A percentile compares a stretch with the other conserved stretches of the same genome.
These are phyloP conservation scores for Spinibarbus caldwelli DNA, from an alignment of 2,797 vertebrate species.

Conservation along the genomic window DNA sequence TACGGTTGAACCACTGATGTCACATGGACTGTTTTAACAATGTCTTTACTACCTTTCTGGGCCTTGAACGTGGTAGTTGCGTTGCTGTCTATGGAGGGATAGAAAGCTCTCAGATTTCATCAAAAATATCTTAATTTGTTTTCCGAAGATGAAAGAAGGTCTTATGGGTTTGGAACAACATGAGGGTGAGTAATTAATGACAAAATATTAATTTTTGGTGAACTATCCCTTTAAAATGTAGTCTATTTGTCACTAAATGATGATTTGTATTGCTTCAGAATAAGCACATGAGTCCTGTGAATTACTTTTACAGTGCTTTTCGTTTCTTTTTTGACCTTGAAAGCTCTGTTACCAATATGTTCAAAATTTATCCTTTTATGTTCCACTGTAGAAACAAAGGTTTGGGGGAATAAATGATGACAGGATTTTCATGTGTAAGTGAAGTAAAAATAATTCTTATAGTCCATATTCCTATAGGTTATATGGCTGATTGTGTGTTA, in stretches of 20 bases:
- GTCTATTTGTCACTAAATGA: background rate
- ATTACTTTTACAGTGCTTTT: background rate
- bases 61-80: too few relatives aligned
- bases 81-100: too few relatives aligned
- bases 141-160: too few relatives aligned
- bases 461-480: background rate
- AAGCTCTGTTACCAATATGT: background rate
- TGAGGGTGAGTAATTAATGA: too few relatives aligned
- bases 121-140: too few relatives aligned
- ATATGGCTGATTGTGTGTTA: constrained; percentile 58
- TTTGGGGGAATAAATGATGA: background rate
- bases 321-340: background rate
- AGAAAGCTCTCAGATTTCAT: too few relatives aligned
- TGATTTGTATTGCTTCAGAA: background rate
- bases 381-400: background rate
- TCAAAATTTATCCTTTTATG: background rate
- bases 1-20: too few relatives aligned
- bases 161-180: too few relatives aligned
- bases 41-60: too few relatives aligned
- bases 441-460: background rate
- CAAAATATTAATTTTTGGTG: too few relatives aligned
- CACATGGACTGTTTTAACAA: too few relatives aligned
- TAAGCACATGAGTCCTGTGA: background rate
- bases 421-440: background rate
- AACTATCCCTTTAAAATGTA: background rate